These are phyloP conservation scores for Pygoscelis antarcticus DNA, from an alignment of 2,113 vertebrate species.

Conservation along the genomic window DNA sequence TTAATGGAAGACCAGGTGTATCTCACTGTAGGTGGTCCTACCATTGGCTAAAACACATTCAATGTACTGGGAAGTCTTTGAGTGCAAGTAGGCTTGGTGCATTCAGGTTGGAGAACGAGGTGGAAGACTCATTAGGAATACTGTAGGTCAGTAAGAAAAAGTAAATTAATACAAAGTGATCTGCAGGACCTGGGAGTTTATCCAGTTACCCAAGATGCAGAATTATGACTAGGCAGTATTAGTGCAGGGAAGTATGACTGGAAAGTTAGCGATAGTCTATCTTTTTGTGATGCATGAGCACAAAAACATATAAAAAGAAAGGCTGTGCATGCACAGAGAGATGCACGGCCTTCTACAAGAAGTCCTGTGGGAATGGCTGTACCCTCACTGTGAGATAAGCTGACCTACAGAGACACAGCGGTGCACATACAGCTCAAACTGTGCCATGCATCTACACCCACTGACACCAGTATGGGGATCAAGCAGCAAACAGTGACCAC, in stretches of 20 bases:
- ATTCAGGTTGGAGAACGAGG: not conserved
- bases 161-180: not conserved
- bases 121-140: not conserved
- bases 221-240: too few relatives aligned
- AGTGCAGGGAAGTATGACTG: not conserved
- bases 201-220: not conserved
- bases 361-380: not conserved
- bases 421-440: not conserved
- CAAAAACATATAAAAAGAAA: not conserved
- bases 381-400: not conserved
- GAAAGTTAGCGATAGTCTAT: too few relatives aligned
- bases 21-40: too few relatives aligned
- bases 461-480: rapidly evolving
- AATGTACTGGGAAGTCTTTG: not conserved
- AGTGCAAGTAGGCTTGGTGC: not conserved
- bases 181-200: not conserved
- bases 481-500: not conserved
- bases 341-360: not conserved
- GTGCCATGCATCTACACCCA: not conserved
- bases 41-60: not conserved
- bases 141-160: not conserved
- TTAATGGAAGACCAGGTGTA: not conserved
- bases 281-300: not conserved
- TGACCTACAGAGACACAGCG: not conserved
- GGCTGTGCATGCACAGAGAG: too few relatives aligned